These are phyloP conservation scores for Steinernema feltiae DNA, from an alignment of 1,140 invertebrate genomes.

Conservation along the genomic window DNA sequence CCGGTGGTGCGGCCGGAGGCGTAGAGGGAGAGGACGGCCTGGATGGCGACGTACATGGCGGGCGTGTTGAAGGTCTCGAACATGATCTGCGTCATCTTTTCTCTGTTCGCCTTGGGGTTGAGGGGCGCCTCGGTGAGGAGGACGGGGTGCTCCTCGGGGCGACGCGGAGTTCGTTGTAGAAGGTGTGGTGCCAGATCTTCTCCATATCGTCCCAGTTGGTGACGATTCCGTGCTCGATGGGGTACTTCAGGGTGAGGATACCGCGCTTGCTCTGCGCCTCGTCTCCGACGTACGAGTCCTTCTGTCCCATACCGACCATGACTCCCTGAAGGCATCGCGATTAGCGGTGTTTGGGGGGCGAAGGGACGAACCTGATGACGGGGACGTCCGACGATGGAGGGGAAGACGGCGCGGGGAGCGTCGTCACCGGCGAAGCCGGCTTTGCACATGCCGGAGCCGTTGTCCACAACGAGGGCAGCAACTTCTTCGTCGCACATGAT, in stretches of 20 bases:
- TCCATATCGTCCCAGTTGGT: slow-evolving; percentile 97
- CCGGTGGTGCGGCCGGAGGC: slow-evolving; percentile 58
- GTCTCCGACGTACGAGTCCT: slow-evolving; percentile 88
- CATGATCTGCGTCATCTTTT: slow-evolving; percentile 92
- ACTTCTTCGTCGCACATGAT: slow-evolving; percentile 36
- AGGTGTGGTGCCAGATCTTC: slow-evolving; percentile 92
- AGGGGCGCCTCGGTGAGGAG: slow-evolving; percentile 83
- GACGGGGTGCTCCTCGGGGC: slow-evolving; percentile 85
- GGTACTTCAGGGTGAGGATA: slow-evolving; percentile 89
- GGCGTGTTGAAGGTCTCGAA: slow-evolving; percentile 71
- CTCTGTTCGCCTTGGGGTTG: slow-evolving; percentile 82
- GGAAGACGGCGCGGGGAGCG: slow-evolving; percentile 67
- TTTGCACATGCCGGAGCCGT: slow-evolving; percentile 81
- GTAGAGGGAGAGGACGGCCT: slow-evolving; percentile 58
- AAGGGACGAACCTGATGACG: slow-evolving; percentile 52
- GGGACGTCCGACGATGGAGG: slow-evolving; percentile 65
- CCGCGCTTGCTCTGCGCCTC: slow-evolving; percentile 86
- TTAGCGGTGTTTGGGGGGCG: slow-evolving; percentile 61
- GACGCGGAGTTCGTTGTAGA: slow-evolving; percentile 88
- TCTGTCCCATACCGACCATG: slow-evolving; percentile 97
- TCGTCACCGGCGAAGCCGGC: slow-evolving; percentile 68
- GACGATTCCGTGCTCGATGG: slow-evolving; percentile 87
- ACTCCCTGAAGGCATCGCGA: slow-evolving; percentile 70
- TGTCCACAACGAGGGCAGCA: slow-evolving; percentile 65
- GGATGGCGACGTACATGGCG: slow-evolving; percentile 60